Conservation (phyloP, 2,888 invertebrate genomes). For the Caenorhabditis macrosperma region DNA sequence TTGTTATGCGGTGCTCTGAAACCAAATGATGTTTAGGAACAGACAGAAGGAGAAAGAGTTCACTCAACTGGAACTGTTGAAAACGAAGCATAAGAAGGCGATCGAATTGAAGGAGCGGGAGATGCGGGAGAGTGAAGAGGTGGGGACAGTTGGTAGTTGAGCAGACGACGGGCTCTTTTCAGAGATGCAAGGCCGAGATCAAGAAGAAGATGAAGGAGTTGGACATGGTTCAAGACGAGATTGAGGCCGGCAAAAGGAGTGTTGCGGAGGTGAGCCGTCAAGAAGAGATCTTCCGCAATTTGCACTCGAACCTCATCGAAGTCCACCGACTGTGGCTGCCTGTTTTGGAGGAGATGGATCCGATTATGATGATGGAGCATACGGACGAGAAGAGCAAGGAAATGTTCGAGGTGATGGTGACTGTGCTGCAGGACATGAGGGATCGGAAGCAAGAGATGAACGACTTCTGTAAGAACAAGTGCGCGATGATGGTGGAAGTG, state of each 20-base stretch:
- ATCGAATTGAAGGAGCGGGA: neutral
- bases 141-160: too few relatives aligned
- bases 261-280: neutral
- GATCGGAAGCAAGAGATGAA: constrained; percentile 3
- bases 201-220: neutral
- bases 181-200: neutral
- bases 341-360: neutral
- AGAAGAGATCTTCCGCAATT: neutral
- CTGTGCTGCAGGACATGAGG: neutral
- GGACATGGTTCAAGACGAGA: neutral
- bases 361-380: neutral
- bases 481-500: neutral
- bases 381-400: neutral
- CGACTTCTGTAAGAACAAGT: neutral
- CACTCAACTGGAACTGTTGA: neutral
- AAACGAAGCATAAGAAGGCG: neutral
- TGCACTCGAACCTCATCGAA: neutral
- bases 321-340: neutral
- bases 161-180: neutral
- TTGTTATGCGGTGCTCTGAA: neutral
- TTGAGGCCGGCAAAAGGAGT: neutral
- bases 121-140: neutral
- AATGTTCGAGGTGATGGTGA: neutral
- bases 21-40: neutral
- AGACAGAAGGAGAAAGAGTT: neutral